A percentile compares a stretch with the other conserved stretches of the same genome.
Conservation (phyloP, 2,797 vertebrate genomes). For the Percopsis omiscomaycus region DNA sequence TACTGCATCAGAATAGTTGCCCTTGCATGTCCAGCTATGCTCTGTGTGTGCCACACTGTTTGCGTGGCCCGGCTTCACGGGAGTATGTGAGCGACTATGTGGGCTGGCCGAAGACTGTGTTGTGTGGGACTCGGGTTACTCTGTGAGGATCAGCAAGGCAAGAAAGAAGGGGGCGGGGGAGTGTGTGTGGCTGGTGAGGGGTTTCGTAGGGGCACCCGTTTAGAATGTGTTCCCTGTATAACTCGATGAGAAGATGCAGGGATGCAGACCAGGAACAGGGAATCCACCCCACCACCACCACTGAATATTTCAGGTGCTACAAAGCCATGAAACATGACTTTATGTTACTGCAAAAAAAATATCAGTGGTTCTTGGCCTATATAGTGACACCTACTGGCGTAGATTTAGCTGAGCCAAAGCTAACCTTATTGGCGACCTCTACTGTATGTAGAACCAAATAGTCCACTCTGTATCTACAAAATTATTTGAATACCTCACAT, state of each 20-base stretch:
- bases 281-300: too few relatives aligned
- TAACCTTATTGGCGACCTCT: too few relatives aligned
- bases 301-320: too few relatives aligned
- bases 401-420: too few relatives aligned
- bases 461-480: too few relatives aligned
- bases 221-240: slow-evolving; percentile 65
- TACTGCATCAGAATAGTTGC: slow-evolving; percentile 29
- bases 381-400: too few relatives aligned
- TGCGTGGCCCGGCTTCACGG: slow-evolving; percentile 16
- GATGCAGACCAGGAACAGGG: slow-evolving; percentile 19
- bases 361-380: too few relatives aligned
- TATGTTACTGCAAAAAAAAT: too few relatives aligned
- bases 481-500: too few relatives aligned
- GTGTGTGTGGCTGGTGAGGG: slow-evolving; percentile 18
- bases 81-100: slow-evolving; percentile 35
- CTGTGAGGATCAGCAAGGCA: slow-evolving; percentile 49
- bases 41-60: slow-evolving; percentile 14
- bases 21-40: slow-evolving; percentile 25
- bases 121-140: slow-evolving; percentile 59
- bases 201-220: slow-evolving; percentile 66
- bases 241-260: slow-evolving; percentile 56
- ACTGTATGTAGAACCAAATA: too few relatives aligned
- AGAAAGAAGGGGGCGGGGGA: slow-evolving; percentile 21
- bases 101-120: slow-evolving; percentile 38
- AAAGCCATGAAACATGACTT: too few relatives aligned